Conservation (phyloP, 2,797 vertebrate species). For the Molothrus ater region DNA sequence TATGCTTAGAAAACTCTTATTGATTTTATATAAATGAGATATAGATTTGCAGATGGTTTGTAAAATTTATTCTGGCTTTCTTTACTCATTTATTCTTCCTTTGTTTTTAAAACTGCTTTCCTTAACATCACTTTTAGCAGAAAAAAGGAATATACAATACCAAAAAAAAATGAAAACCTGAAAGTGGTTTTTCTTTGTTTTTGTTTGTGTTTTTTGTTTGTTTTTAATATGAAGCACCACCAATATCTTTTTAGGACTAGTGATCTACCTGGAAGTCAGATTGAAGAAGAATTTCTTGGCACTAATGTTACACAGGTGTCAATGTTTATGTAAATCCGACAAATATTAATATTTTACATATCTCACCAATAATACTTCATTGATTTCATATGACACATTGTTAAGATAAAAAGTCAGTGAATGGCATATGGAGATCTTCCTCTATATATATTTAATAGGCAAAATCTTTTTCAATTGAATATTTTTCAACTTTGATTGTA, state of each 20-base stretch:
- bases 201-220: not conserved
- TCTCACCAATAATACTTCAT: not conserved
- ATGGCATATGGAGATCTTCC: not conserved
- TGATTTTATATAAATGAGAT: not conserved
- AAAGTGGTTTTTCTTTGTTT: not conserved
- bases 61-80: not conserved
- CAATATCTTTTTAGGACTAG: not conserved
- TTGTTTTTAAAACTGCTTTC: not conserved
- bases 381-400: not conserved
- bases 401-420: not conserved
- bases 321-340: not conserved
- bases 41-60: not conserved
- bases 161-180: not conserved
- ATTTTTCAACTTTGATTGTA: not conserved
- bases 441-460: not conserved
- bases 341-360: not conserved
- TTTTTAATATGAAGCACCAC: not conserved
- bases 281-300: not conserved
- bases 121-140: not conserved
- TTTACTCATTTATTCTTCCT: not conserved
- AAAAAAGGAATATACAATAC: not conserved
- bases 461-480: not conserved
- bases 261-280: not conserved
- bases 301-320: not conserved
- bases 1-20: not conserved